A percentile compares a stretch with the other conserved stretches of the same genome.
phyloP scores from a whole-genome alignment of 2,113 vertebrate species.

The Plotosus lineatus region DNA sequence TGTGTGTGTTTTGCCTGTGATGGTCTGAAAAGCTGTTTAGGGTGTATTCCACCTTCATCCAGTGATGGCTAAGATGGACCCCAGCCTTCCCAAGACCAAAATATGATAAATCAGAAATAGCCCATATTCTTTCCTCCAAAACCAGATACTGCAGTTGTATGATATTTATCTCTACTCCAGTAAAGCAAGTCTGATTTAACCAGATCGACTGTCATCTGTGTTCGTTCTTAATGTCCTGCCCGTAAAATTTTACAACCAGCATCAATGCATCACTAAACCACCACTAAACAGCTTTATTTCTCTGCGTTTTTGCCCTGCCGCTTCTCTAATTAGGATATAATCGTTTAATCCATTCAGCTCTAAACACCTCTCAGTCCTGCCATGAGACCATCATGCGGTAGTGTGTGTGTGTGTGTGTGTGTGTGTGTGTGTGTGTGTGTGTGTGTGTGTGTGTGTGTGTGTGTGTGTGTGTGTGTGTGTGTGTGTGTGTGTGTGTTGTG shows the following conservation, averaged over 20 bases:
- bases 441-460: too few species aligned
- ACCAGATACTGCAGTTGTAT: not conserved
- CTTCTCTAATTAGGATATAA: conserved; percentile 50
- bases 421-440: too few species aligned
- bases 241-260: conserved; percentile 7
- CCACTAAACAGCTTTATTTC: not conserved
- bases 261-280: not conserved
- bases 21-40: too few species aligned
- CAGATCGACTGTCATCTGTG: not conserved
- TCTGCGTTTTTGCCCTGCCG: not conserved
- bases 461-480: too few species aligned
- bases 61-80: too few species aligned
- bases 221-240: not conserved
- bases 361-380: conserved; percentile 31
- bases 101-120: not conserved
- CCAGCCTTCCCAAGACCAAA: too few species aligned
- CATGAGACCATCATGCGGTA: conserved; percentile 36
- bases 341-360: conserved; percentile 46
- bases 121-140: not conserved
- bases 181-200: not conserved
- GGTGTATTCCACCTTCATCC: too few species aligned
- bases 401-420: not conserved
- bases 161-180: not conserved
- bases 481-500: too few species aligned
- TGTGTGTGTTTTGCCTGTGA: too few species aligned